Conservation (phyloP, 2,113 vertebrate species). For the Elanus axillaris region DNA sequence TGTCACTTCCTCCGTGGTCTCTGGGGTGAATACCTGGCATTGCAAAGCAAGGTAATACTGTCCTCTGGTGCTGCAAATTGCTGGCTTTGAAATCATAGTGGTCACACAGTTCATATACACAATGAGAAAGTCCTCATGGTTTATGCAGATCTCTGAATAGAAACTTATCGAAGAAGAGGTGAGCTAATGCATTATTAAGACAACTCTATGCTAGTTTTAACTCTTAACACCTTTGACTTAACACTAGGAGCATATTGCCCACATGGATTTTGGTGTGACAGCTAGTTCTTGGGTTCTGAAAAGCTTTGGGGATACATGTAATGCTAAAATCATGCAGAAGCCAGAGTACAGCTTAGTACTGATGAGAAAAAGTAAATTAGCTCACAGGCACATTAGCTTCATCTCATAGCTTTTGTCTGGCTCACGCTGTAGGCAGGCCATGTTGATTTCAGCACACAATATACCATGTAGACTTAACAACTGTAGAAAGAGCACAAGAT, state of each 20-base stretch:
- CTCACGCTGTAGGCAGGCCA: background rate
- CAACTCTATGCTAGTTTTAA: background rate
- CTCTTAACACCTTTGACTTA: background rate
- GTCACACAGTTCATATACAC: background rate
- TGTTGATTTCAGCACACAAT: background rate
- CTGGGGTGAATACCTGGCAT: background rate
- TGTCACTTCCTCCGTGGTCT: background rate
- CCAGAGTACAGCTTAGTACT: background rate
- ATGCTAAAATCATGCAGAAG: background rate
- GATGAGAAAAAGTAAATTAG: background rate
- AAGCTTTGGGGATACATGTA: background rate
- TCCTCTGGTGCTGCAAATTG: background rate
- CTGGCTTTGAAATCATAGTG: background rate
- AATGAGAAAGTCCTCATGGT: background rate
- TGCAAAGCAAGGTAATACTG: background rate
- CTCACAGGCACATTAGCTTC: background rate
- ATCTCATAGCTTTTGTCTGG: background rate
- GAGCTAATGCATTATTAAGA: background rate
- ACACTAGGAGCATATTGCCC: background rate
- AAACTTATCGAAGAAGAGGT: background rate
- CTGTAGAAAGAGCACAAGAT: background rate
- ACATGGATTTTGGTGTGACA: background rate
- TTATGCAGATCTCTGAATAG: background rate
- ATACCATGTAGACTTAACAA: rapidly evolving
- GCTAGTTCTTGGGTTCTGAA: background rate